Evolutionary conservation across 2,888 invertebrate genomes (phyloP), one percentile per base, ranked within the genome.

Genomic region (Polietes domitor): DNA sequence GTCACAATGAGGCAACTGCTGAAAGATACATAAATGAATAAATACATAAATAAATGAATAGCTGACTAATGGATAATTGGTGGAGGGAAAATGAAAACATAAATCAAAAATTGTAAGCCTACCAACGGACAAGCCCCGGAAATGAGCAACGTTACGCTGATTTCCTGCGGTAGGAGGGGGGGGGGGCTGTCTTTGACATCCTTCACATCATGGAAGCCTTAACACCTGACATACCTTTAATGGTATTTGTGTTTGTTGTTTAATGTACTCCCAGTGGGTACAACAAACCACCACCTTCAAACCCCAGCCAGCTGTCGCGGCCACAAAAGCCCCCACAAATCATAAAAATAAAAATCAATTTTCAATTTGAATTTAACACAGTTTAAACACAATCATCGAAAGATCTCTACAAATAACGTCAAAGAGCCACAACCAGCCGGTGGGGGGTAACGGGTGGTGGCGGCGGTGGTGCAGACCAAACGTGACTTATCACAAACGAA

Each of bases 401-500:
- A 21, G 21, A 55, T 26, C 41, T 26, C 55, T 17, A 28, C 19
- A 47, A 32, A 68, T 53, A 68, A 77, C 15, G 55, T 77, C 58
- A 41, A 68, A n/a, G 19, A 70, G 55, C 72, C 53, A 17, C n/a
- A n/a, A n/a, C 21, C 10, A 73, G 17, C 12, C 10, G 12, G 47
- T 12, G 47, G 15, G 47, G n/a, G 32, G 32, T 32, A 32, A 32
- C 4, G 9, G 32, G 32, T 32, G 32, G 32, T 9, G 9, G 9
- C 9, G 32, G n/a, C 12, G 15, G 47, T 47, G n/a, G 3, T 1
- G n/a, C 47, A 32, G 58, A 37, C 58, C 24, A 77, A 83, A 83
- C 80, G 83, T 83, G 83, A 74, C 83, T 83, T 83, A 83, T 80
- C 83, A 65, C 17, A 65, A 79, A 75, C 47, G 53, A 73, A 65